Percentiles rank a stretch among this genome's conserved stretches.
Conservation (phyloP, 64 coral and sea anemone genomes). For the Montipora efflorescens region DNA sequence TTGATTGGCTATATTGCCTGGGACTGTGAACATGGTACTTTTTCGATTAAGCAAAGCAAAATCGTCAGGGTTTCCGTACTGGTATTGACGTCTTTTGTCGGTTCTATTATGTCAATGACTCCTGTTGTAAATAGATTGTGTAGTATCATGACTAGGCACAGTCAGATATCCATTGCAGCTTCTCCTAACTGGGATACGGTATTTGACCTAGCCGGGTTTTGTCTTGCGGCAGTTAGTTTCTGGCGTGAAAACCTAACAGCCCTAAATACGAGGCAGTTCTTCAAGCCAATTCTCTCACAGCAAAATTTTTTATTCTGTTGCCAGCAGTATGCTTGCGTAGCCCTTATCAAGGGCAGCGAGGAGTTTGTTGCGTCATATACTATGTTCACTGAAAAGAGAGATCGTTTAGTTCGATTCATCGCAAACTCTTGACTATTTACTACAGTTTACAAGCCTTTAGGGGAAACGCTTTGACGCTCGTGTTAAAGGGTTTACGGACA, state of each 20-base stretch:
- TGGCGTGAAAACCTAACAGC: too few species aligned
- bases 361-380: background rate
- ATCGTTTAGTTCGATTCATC: conserved; percentile 23
- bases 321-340: conserved; percentile 35
- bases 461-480: background rate
- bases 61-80: background rate
- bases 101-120: conserved; percentile 48
- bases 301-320: conserved; percentile 50
- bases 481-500: conserved; percentile 14
- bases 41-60: conserved; percentile 25
- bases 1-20: conserved; percentile 50
- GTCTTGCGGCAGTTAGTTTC: background rate
- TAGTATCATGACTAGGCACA: conserved; percentile 43
- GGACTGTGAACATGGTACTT: background rate
- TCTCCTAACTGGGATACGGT: conserved; percentile 26
- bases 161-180: conserved; percentile 38
- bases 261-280: too few species aligned
- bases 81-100: conserved; percentile 18
- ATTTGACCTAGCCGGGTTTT: conserved; percentile 30
- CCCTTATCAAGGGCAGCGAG: background rate
- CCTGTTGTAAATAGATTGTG: conserved; percentile 25
- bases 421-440: conserved; percentile 30
- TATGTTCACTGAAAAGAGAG: conserved; percentile 41
- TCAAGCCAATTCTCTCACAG: background rate
- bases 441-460: conserved; percentile 63